Conservation (phyloP, 2,113 vertebrate genomes). For the Festucalex cinctus region DNA sequence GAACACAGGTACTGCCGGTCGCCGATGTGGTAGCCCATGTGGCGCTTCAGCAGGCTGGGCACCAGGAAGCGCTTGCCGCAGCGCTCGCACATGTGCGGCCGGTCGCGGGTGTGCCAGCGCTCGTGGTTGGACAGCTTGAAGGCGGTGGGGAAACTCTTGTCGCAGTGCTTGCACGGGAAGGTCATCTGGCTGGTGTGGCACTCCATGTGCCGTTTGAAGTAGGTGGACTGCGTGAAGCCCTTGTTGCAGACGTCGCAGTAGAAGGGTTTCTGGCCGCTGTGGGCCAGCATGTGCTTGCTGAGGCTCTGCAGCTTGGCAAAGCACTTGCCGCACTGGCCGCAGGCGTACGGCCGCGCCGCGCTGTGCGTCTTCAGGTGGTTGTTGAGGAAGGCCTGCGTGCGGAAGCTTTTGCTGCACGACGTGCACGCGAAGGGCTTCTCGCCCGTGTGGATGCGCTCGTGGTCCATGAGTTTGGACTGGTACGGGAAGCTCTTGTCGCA, state of each 20-base stretch:
- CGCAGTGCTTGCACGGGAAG: conserved; percentile 67
- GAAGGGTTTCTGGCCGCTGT: conserved; percentile 67
- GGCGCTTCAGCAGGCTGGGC: conserved; percentile 68
- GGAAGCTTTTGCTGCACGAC: conserved; percentile 61
- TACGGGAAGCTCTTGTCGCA: conserved; percentile 67
- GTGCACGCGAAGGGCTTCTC: conserved; percentile 66
- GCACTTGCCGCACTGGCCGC: conserved; percentile 64
- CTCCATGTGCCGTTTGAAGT: conserved; percentile 71
- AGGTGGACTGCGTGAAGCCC: conserved; percentile 69
- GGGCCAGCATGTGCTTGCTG: conserved; percentile 62
- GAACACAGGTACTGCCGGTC: conserved; percentile 69
- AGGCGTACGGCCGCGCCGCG: conserved; percentile 49
- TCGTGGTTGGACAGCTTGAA: conserved; percentile 67
- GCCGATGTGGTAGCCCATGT: conserved; percentile 71
- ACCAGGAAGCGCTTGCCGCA: conserved; percentile 66
- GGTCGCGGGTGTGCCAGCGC: conserved; percentile 69
- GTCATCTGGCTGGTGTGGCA: conserved; percentile 70
- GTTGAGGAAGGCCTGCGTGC: conserved; percentile 67
- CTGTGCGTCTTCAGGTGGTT: conserved; percentile 69
- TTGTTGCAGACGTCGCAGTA: conserved; percentile 69
- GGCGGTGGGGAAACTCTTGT: conserved; percentile 60
- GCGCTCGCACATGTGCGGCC: conserved; percentile 69
- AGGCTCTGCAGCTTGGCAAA: conserved; percentile 59
- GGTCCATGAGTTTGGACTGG: conserved; percentile 63
- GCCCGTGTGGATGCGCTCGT: conserved; percentile 67